phyloP scores from a whole-genome alignment of 2,113 vertebrate species.

The Ancistrus triradiatus region DNA sequence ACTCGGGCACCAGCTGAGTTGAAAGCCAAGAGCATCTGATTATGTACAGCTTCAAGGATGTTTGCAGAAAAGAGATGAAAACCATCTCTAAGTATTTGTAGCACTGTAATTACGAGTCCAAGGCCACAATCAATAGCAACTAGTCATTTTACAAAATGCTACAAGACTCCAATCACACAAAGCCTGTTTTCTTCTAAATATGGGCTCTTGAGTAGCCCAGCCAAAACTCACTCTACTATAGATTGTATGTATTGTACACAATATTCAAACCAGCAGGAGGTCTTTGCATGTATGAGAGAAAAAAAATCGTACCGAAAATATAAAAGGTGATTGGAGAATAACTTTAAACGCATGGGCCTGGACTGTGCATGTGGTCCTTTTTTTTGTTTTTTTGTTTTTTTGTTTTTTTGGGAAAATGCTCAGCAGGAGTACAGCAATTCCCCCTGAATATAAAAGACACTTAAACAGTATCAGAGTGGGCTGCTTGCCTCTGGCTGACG shows the following conservation, averaged over 20 bases:
- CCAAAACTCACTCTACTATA: constrained; percentile 7
- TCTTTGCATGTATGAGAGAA: constrained; percentile 13
- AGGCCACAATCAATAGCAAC: constrained; percentile 39
- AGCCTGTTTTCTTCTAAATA: constrained; percentile 33
- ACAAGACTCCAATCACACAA: constrained; percentile 7
- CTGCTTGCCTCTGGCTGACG: constrained; percentile 63
- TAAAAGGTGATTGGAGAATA: neutral
- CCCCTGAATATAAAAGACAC: constrained; percentile 65
- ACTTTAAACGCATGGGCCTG: constrained; percentile 9
- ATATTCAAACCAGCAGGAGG: constrained; percentile 15
- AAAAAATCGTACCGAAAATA: neutral
- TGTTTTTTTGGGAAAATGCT: constrained; percentile 58
- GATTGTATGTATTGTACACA: constrained; percentile 25
- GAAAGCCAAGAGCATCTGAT: neutral
- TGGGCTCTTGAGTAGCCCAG: constrained; percentile 9
- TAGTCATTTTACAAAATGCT: constrained; percentile 38
- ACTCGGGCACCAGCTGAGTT: neutral
- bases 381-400: constrained; percentile 15
- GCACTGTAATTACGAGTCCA: constrained; percentile 36
- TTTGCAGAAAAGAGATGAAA: constrained; percentile 36
- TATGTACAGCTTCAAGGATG: constrained; percentile 15
- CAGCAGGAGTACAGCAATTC: constrained; percentile 58
- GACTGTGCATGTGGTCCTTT: constrained; percentile 5
- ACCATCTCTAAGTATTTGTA: constrained; percentile 21
- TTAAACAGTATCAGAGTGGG: constrained; percentile 61